Base-by-base conservation (phyloP, 1,140 invertebrate species). In the Drosophila neocordata region DNA sequence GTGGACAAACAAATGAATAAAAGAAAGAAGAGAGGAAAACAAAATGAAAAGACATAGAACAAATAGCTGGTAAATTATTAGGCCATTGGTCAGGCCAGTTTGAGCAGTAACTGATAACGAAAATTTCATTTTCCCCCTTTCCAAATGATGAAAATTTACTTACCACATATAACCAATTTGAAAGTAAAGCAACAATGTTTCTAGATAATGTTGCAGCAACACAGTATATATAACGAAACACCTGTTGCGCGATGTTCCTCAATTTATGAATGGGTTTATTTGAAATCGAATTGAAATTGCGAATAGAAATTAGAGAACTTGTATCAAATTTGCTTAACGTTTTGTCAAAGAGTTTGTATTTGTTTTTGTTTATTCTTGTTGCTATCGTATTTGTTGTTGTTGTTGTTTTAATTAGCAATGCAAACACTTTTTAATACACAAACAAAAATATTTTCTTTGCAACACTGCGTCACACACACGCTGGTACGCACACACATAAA, bases 401-500 rank as follows among this genome's bases (percentile, higher is more conserved):
- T 80, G 81, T 77, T 80, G 68, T 58, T 85, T 87, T 87, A 88
- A 87, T 87, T 88, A 87, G 83, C 82, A 87, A 82, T 85, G 82
- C 82, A 85, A 77, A 87, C 71, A 85, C 81, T 22, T 59, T 38
- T 59, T 75, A 88, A 87, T 68, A 52, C 81, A 70, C 73, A 71
- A 65, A 65, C 70, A 64, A 66, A 35, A 48, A 48, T 48, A 48
- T 48, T 48, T 48, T 48, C 41, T 48, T 48, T 48, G 41, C 41
- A 48, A 48, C 9, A 48, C 41, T 18, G 41, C 41, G 15, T 9
- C 8, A 64, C 65, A 55, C 61, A 64, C 63, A 67, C 53, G 70
- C 65, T 52, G 55, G 51, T 60, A 27, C 60, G 60, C 41, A 53
- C 37, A 20, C 34, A 51, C 70, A 61, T 27, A 44, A 44, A 57